Conservation (phyloP, 2,888 invertebrate genomes). For the Hymenopus coronatus region DNA sequence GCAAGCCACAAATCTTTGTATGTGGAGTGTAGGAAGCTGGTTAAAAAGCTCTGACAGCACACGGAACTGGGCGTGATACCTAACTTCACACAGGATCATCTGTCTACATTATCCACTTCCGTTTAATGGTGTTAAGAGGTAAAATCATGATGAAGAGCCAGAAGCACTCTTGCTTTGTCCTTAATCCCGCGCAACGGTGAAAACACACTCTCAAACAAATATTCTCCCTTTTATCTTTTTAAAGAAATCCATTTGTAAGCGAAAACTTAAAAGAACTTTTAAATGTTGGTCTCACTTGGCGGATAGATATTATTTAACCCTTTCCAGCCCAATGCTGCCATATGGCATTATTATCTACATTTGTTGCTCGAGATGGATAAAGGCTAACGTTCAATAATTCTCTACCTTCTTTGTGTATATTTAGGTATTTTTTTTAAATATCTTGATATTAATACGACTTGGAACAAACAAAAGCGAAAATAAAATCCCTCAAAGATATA, state of each 20-base stretch:
- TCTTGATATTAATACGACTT: too few species aligned
- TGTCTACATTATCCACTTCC: background rate
- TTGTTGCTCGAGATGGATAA: too few species aligned
- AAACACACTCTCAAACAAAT: background rate
- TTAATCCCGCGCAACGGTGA: background rate
- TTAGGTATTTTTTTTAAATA: too few species aligned
- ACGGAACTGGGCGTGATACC: background rate
- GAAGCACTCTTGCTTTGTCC: background rate
- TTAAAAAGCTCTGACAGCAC: background rate
- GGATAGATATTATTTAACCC: too few species aligned
- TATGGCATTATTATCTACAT: too few species aligned
- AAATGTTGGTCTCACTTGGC: too few species aligned
- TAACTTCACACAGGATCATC: background rate
- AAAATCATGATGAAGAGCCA: background rate
- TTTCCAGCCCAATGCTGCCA: too few species aligned
- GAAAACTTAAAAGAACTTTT: too few species aligned
- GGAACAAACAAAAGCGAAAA: too few species aligned
- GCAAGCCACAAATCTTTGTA: background rate
- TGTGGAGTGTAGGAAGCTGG: background rate
- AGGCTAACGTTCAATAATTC: too few species aligned
- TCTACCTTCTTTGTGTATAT: too few species aligned
- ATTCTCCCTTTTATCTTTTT: background rate
- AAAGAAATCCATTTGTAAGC: background rate
- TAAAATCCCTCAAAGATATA: too few species aligned
- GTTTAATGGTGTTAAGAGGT: background rate